These are phyloP conservation scores for Eulemur mongoz DNA, from an alignment of 2,797 vertebrate genomes.

Conservation along the genomic window DNA sequence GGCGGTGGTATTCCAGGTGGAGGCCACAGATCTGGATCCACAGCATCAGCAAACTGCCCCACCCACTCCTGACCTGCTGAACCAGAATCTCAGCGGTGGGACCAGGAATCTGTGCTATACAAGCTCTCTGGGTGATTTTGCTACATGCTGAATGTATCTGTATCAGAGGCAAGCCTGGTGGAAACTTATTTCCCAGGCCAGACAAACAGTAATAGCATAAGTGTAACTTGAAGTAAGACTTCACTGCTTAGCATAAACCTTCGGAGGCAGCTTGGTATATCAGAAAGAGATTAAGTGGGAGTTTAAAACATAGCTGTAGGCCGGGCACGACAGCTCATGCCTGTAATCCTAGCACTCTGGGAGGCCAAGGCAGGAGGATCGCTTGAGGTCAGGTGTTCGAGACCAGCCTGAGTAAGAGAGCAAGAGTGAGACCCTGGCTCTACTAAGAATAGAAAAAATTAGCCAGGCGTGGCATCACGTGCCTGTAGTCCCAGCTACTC, in stretches of 20 bases:
- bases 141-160: background rate
- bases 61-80: accelerated
- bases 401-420: too few relatives aligned
- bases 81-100: background rate
- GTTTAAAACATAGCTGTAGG: background rate
- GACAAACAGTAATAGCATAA: background rate
- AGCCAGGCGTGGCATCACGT: too few relatives aligned
- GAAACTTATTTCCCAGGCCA: background rate
- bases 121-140: background rate
- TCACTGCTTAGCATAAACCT: background rate
- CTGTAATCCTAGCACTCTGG: too few relatives aligned
- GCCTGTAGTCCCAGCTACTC: too few relatives aligned
- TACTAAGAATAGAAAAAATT: too few relatives aligned
- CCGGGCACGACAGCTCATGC: accelerated
- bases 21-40: background rate
- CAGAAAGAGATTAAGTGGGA: background rate
- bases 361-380: too few relatives aligned
- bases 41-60: background rate
- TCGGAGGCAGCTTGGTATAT: background rate
- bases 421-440: too few relatives aligned
- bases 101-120: background rate
- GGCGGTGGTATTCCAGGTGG: background rate
- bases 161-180: background rate
- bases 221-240: background rate
- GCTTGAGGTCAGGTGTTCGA: too few relatives aligned